phyloP scores from a whole-genome alignment of 1,140 invertebrate genomes.

The Potamilus streckersoni region DNA sequence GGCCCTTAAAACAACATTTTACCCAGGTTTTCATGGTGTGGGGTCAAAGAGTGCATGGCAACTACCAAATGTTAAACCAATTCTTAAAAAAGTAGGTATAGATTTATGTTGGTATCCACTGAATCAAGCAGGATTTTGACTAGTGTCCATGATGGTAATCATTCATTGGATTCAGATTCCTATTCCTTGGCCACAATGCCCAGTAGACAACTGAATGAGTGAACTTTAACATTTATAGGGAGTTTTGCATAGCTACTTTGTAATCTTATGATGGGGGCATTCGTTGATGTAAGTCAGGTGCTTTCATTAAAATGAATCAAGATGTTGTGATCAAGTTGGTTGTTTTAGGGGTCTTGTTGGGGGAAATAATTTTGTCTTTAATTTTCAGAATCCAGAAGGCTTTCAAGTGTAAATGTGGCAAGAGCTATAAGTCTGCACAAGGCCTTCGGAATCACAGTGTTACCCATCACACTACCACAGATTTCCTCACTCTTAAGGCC shows the following conservation, averaged over 20 bases:
- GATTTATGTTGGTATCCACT: too few relatives aligned
- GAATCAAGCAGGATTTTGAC: too few relatives aligned
- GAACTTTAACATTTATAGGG: too few relatives aligned
- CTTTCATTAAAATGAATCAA: neutral
- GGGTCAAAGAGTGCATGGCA: too few relatives aligned
- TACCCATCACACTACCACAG: constrained; percentile 48
- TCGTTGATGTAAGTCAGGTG: neutral
- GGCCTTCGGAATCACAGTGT: constrained; percentile 78
- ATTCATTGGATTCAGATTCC: too few relatives aligned
- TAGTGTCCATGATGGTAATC: too few relatives aligned
- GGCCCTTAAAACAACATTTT: too few relatives aligned
- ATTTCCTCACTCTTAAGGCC: constrained; percentile 11
- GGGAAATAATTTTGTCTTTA: constrained; percentile 56
- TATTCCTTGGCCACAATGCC: too few relatives aligned
- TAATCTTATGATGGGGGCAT: neutral
- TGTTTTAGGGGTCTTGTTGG: neutral
- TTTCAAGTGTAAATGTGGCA: constrained; percentile 84
- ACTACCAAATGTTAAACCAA: too few relatives aligned
- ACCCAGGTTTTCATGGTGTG: too few relatives aligned
- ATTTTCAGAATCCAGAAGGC: constrained; percentile 75
- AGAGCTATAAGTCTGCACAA: constrained; percentile 83
- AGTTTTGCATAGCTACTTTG: neutral
- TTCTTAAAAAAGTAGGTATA: too few relatives aligned
- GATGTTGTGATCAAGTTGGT: neutral
- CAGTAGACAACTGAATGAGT: too few relatives aligned